These are phyloP conservation scores for Bibio marci DNA, from an alignment of 2,888 invertebrate species.

Conservation along the genomic window DNA sequence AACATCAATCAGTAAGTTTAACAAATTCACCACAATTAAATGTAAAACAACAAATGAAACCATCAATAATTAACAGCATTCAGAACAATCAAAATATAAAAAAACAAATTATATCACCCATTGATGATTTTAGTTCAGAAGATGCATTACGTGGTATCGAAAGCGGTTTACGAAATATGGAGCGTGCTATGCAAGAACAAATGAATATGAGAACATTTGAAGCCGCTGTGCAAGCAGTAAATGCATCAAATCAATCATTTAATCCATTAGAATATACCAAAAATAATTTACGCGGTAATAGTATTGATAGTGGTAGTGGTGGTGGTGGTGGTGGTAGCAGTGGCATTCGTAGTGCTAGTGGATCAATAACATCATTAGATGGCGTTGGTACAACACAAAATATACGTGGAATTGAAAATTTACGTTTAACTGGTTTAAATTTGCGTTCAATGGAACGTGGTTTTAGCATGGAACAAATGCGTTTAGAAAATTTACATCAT, in stretches of 20 bases:
- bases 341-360: no score
- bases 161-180: constrained; percentile 29
- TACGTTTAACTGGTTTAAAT: constrained; percentile 9
- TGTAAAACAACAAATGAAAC: neutral
- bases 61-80: neutral
- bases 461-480: constrained; percentile 13
- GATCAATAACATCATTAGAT: constrained; percentile 13
- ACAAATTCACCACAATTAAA: constrained; percentile 10
- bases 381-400: constrained; percentile 8
- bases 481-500: constrained; percentile 10
- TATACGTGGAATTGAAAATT: constrained; percentile 11
- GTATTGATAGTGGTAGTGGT: no score
- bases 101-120: constrained; percentile 16
- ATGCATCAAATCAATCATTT: constrained; percentile 1
- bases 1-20: constrained; percentile 9
- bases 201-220: constrained; percentile 27
- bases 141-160: constrained; percentile 29
- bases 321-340: no score
- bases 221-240: constrained; percentile 13
- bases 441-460: constrained; percentile 17
- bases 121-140: constrained; percentile 29
- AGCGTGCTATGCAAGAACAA: constrained; percentile 30
- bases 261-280: constrained; percentile 11
- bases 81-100: neutral
- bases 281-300: constrained; percentile 5